These are phyloP conservation scores for Siniperca obscura DNA, from an alignment of 2,797 vertebrate species.

Conservation along the genomic window DNA sequence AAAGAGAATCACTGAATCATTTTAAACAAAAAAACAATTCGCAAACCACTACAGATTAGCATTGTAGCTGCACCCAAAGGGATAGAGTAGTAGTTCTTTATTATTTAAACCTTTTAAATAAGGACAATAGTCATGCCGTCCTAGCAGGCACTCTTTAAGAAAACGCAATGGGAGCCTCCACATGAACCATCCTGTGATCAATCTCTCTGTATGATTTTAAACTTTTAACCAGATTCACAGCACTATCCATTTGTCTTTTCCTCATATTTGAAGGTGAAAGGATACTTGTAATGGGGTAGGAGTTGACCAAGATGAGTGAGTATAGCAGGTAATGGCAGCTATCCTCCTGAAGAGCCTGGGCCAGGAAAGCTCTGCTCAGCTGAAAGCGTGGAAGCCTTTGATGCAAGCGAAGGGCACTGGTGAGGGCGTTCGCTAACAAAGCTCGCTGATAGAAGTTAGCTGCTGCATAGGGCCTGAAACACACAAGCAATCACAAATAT, in stretches of 20 bases:
- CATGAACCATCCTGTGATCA: not conserved
- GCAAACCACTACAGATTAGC: not conserved
- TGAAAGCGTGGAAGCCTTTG: constrained; percentile 97
- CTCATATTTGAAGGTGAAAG: constrained; percentile 72
- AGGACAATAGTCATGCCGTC: not conserved
- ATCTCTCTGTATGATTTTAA: not conserved
- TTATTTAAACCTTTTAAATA: not conserved
- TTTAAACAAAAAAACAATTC: not conserved
- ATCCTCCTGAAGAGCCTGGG: constrained; percentile 96
- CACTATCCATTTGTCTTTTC: not conserved
- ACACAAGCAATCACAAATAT: constrained; percentile 30
- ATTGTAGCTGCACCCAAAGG: not conserved
- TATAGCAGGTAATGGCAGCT: constrained; percentile 98
- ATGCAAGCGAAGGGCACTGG: constrained; percentile 96
- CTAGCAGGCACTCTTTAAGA: not conserved
- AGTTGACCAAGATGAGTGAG: constrained; percentile 98
- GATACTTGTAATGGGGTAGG: constrained; percentile 99
- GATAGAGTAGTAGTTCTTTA: not conserved
- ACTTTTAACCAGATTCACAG: not conserved
- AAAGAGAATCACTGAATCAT: not conserved
- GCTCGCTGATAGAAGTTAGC: constrained; percentile 98
- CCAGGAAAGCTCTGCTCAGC: constrained; percentile 94
- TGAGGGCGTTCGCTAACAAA: constrained; percentile 97
- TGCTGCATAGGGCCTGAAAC: constrained; percentile 92
- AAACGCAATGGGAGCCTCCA: not conserved